Percentiles rank a stretch among this genome's conserved stretches.
Conservation (phyloP, 2,797 vertebrate species). For the Tamandua tetradactyla region DNA sequence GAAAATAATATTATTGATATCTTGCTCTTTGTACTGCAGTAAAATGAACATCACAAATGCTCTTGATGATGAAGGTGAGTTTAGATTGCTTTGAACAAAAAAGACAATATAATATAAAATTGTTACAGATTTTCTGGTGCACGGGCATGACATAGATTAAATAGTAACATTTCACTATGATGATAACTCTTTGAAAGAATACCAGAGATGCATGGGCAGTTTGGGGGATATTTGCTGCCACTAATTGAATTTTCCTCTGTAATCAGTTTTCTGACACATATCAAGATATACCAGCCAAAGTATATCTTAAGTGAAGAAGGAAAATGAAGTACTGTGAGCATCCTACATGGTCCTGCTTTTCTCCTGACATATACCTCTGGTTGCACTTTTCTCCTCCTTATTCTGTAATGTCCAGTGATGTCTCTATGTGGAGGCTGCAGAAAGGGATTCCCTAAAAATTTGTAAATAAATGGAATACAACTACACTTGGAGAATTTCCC, state of each 20-base stretch:
- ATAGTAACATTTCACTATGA: slow-evolving; percentile 63
- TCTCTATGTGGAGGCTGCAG: background rate
- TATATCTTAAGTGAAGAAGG: background rate
- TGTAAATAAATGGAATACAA: background rate
- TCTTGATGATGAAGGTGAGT: slow-evolving; percentile 26
- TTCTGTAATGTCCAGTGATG: background rate
- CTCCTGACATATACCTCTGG: background rate
- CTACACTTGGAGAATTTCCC: background rate
- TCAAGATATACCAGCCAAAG: background rate
- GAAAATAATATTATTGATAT: slow-evolving; percentile 59
- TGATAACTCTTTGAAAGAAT: slow-evolving; percentile 70
- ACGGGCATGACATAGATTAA: slow-evolving; percentile 25
- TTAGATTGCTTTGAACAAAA: slow-evolving; percentile 30
- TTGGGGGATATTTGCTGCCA: background rate
- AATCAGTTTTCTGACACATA: background rate
- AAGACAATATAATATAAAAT: slow-evolving; percentile 2
- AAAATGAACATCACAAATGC: slow-evolving; percentile 36
- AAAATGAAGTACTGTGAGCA: background rate
- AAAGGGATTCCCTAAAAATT: background rate
- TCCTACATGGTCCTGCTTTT: background rate
- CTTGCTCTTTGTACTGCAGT: slow-evolving; percentile 15
- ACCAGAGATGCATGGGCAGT: slow-evolving; percentile 42
- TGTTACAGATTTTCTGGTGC: slow-evolving; percentile 5
- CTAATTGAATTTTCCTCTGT: slow-evolving; percentile 46
- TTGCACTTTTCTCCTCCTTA: background rate